These are phyloP conservation scores for Gambusia affinis DNA, from an alignment of 2,113 vertebrate genomes.

Conservation along the genomic window DNA sequence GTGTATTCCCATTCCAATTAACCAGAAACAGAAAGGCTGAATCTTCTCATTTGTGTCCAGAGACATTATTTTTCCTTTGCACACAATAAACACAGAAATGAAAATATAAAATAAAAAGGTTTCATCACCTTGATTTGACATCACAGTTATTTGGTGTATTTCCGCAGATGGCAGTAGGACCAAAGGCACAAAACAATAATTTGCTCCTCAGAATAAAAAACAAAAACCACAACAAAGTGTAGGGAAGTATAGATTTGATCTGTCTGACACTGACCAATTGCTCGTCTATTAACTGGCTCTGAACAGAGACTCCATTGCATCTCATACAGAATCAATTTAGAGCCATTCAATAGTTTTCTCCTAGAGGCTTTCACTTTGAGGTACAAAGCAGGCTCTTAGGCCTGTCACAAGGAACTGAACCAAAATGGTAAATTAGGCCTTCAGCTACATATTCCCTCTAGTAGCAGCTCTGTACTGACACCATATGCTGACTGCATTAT, in stretches of 20 bases:
- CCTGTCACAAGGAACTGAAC: conserved; percentile 46
- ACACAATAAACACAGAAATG: neutral
- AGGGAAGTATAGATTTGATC: neutral
- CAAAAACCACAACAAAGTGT: conserved; percentile 14
- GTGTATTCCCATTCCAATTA: neutral
- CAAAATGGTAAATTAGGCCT: conserved; percentile 56
- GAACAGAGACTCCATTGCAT: conserved; percentile 42
- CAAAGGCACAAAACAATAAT: conserved; percentile 27
- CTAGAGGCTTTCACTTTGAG: conserved; percentile 24
- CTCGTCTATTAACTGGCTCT: conserved; percentile 15
- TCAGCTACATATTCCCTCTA: conserved; percentile 54
- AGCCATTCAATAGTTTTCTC: conserved; percentile 19
- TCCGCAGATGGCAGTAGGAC: too few relatives aligned
- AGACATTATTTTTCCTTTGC: neutral
- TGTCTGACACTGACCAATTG: conserved; percentile 20
- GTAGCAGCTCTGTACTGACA: conserved; percentile 39
- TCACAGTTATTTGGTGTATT: neutral
- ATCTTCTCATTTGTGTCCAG: neutral
- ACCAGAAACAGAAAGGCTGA: too few relatives aligned
- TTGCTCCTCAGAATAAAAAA: conserved; percentile 21
- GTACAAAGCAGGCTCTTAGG: conserved; percentile 34
- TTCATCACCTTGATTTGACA: neutral
- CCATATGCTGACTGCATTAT: conserved; percentile 52
- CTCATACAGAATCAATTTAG: conserved; percentile 31
- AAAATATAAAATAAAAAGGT: neutral